Base-by-base conservation (phyloP, 2,888 invertebrate genomes). In the Anagyrus pseudococci region DNA sequence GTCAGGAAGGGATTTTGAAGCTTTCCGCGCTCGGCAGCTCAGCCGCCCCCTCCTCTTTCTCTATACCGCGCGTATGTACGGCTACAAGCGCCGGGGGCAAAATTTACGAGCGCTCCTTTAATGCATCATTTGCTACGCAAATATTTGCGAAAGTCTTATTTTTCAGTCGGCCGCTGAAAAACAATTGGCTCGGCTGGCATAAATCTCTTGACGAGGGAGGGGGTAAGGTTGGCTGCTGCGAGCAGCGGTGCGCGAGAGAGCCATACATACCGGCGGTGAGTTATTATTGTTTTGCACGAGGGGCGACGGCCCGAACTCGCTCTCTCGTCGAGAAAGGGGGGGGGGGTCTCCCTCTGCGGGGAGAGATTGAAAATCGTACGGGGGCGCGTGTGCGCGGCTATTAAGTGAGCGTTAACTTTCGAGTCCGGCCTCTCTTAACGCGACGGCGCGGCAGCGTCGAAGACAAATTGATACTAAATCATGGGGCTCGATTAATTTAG, bases 121-220 rank as follows among this genome's bases (percentile, higher is more conserved):
- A 55, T 53, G 65, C 65, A 65, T 65, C 65, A 62, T 65, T 62
- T 64, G 60, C 60, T 60, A 48, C 55, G 65, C 55, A 65, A 65
- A 65, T 61, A 62, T 65, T 58, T 58, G 61, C 58, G 58, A 44
- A 49, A 65, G 54, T 50, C 55, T 58, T 50, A 50, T 65, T 65
- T 62, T 62, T 65, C 55, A 19, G 53, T 19, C 25, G 20, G 2
- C n/a, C 26, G 37, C 19, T 17, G 44, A 54, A 64, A 52, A 60
- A 64, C 64, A 64, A 64, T 64, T 52, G 57, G 54, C 57, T n/a
- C n/a, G n/a, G n/a, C n/a, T n/a, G n/a, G n/a, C n/a, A n/a, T n/a
- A n/a, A n/a, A n/a, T n/a, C n/a, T n/a, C n/a, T n/a, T n/a, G n/a
- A n/a, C n/a, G n/a, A n/a, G n/a, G n/a, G n/a, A n/a, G n/a, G n/a